A percentile compares a stretch with the other conserved stretches of the same genome.
These are phyloP conservation scores for Montipora cactus DNA, from an alignment of 64 coral and sea anemone genomes.

Conservation along the genomic window DNA sequence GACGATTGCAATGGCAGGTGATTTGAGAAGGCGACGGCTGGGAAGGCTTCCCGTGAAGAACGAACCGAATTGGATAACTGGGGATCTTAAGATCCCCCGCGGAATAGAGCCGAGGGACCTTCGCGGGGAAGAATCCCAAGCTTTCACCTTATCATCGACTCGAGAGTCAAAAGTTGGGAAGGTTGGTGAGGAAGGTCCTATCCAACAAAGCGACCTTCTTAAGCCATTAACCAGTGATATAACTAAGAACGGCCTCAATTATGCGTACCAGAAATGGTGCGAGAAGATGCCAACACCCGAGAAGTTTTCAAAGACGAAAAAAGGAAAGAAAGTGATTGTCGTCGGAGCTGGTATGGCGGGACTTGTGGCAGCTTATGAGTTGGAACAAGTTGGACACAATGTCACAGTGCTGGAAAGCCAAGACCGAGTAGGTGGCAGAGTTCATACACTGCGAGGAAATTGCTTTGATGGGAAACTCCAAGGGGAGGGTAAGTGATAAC, in stretches of 20 bases:
- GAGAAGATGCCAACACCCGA: not conserved
- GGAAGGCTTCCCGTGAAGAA: slow-evolving; percentile 8
- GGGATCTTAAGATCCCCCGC: not conserved
- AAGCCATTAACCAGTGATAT: not conserved
- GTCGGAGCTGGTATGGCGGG: slow-evolving; percentile 64
- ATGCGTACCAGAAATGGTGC: not conserved
- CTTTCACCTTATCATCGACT: too few relatives aligned
- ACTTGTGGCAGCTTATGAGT: slow-evolving; percentile 53
- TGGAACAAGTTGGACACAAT: slow-evolving; percentile 45
- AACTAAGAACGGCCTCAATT: not conserved
- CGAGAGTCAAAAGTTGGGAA: not conserved
- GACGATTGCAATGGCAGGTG: not conserved
- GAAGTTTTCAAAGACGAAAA: slow-evolving; percentile 2
- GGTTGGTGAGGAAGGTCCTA: not conserved
- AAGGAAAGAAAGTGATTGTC: slow-evolving; percentile 43
- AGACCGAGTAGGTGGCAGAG: slow-evolving; percentile 40
- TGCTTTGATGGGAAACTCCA: slow-evolving; percentile 13
- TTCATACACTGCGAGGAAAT: slow-evolving; percentile 38
- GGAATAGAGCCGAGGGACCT: not conserved
- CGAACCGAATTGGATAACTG: slow-evolving; percentile 39
- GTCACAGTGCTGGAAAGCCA: slow-evolving; percentile 55
- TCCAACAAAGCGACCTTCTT: slow-evolving; percentile 27
- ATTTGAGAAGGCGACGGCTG: not conserved
- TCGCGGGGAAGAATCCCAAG: not conserved
- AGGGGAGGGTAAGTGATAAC: slow-evolving; percentile 32